Percentiles rank a stretch among this genome's conserved stretches.
phyloP scores from a whole-genome alignment of 2,113 vertebrate genomes.

The Mesitornis unicolor region DNA sequence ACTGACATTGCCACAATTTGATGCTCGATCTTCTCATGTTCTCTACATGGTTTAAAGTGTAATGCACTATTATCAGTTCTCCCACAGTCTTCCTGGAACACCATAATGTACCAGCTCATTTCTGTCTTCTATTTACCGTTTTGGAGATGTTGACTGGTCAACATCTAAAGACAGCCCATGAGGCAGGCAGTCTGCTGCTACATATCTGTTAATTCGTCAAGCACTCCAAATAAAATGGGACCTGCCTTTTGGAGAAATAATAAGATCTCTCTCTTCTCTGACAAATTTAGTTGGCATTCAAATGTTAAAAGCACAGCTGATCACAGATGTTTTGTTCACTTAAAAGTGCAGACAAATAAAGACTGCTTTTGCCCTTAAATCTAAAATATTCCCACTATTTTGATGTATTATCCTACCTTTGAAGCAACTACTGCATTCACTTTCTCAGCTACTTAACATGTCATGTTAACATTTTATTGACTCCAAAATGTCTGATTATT shows the following conservation, averaged over 20 bases:
- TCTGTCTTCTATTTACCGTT: background rate
- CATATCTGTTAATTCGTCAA: background rate
- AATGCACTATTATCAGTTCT: background rate
- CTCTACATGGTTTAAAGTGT: fast-evolving
- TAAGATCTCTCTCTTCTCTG: background rate
- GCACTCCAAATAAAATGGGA: background rate
- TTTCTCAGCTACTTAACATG: background rate
- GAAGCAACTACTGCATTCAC: background rate
- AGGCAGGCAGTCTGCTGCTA: background rate
- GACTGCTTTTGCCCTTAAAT: background rate
- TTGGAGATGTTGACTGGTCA: background rate
- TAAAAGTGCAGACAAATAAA: background rate
- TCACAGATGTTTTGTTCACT: background rate
- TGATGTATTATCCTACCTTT: background rate
- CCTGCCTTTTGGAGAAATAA: background rate
- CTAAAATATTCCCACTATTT: background rate
- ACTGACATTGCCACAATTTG: fast-evolving
- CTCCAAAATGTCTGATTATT: background rate
- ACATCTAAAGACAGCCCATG: background rate
- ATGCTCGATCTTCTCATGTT: background rate
- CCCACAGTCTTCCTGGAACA: background rate
- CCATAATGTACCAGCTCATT: background rate
- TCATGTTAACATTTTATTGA: background rate
- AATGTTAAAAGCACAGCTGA: background rate
- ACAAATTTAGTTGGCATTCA: background rate